These are phyloP conservation scores for Nilaparvata lugens DNA, from an alignment of 1,140 invertebrate genomes.

Conservation along the genomic window DNA sequence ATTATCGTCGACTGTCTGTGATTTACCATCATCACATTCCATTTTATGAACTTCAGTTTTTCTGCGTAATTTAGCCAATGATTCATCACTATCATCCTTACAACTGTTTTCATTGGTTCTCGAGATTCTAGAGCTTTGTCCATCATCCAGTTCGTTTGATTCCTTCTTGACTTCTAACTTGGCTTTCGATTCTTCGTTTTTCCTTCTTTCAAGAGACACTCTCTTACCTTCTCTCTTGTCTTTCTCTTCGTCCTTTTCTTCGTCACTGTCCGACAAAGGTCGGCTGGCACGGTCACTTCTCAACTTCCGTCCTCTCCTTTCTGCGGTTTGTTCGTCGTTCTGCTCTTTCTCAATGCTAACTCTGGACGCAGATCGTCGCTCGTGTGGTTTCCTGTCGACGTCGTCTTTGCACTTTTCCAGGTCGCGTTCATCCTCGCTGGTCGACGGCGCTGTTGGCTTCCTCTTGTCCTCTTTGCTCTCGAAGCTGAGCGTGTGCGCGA, in stretches of 20 bases:
- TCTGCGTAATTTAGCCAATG: conserved; percentile 10
- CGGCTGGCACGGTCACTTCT: background rate
- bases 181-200: no score
- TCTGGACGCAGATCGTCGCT: background rate
- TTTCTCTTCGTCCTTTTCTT: conserved; percentile 22
- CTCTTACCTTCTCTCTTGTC: conserved; percentile 20
- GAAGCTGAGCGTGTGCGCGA: no score
- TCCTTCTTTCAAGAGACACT: conserved; percentile 2
- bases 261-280: conserved; percentile 14
- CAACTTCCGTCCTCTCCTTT: background rate
- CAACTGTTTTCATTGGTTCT: conserved; percentile 11
- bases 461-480: conserved; percentile 13
- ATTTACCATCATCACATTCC: background rate
- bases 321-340: background rate
- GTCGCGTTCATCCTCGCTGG: conserved; percentile 9
- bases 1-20: conserved; percentile 3
- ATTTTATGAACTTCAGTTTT: conserved; percentile 5
- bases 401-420: background rate
- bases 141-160: no score
- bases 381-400: background rate
- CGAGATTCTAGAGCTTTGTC: no score
- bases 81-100: background rate
- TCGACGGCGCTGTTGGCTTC: background rate
- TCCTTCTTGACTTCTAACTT: no score
- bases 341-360: background rate